Evolutionary conservation across 2,888 invertebrate genomes (phyloP).

Genomic region (Seira sanloemensis): DNA sequence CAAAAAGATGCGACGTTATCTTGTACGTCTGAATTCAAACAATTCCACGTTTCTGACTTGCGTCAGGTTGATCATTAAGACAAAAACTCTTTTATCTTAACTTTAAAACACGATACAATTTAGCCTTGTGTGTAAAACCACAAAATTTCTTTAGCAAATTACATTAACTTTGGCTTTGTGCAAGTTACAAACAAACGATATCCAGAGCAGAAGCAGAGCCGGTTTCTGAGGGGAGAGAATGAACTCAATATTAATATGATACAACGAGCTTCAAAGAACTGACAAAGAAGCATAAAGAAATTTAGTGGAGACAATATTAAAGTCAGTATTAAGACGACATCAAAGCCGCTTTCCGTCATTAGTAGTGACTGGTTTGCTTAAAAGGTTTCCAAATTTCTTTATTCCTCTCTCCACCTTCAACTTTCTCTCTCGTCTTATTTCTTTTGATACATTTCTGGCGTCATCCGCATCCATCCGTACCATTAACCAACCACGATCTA

Average conservation of each 20-base stretch:
- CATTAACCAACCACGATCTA: slow-evolving; percentile 64
- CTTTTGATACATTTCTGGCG: slow-evolving; percentile 29
- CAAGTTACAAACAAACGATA: no score
- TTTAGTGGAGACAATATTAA: not conserved
- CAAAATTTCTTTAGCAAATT: no score
- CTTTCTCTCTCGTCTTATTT: slow-evolving; percentile 40
- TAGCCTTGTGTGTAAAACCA: no score
- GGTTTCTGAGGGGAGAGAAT: not conserved
- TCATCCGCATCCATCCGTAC: slow-evolving; percentile 55
- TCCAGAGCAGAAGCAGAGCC: no score
- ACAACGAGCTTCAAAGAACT: not conserved
- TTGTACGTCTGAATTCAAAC: not conserved
- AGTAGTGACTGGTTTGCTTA: slow-evolving; percentile 9
- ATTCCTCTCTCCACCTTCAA: slow-evolving; percentile 12
- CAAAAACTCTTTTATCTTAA: not conserved
- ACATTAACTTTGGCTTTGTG: no score
- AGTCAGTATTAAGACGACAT: not conserved
- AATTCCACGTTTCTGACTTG: no score
- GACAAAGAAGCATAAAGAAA: not conserved
- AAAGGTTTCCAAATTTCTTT: slow-evolving; percentile 13
- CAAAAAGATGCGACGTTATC: no score
- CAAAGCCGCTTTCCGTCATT: slow-evolving; percentile 5
- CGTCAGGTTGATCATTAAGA: no score
- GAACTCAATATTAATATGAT: not conserved
- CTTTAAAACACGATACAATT: no score